Conservation (phyloP, 2,888 invertebrate species). For the Acutogordius australiensis region DNA sequence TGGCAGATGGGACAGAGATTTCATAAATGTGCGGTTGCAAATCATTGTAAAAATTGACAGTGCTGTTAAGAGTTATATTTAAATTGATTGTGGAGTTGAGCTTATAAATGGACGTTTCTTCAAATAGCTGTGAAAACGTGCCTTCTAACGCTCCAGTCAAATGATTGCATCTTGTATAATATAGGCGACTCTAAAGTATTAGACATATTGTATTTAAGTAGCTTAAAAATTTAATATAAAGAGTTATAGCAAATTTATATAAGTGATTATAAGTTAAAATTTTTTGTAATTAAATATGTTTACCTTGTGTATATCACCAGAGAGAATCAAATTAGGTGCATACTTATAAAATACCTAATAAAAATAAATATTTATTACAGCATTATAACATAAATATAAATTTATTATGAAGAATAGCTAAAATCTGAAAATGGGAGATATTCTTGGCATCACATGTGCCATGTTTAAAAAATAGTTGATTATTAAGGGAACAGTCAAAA, state of each 20-base stretch:
- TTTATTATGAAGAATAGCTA: background rate
- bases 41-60: background rate
- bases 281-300: background rate
- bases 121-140: background rate
- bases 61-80: background rate
- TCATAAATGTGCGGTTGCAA: background rate
- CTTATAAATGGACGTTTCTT: background rate
- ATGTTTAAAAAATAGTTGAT: too few relatives aligned
- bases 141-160: too few relatives aligned
- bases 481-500: too few relatives aligned
- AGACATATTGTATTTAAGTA: too few relatives aligned
- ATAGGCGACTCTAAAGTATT: too few relatives aligned
- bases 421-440: background rate
- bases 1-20: background rate
- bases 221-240: background rate
- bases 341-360: background rate
- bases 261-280: background rate
- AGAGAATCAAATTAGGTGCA: conserved; percentile 5
- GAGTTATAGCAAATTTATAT: background rate
- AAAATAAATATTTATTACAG: background rate
- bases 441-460: too few relatives aligned
- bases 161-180: too few relatives aligned
- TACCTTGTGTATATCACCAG: background rate
- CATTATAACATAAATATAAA: background rate
- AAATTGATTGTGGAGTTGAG: background rate